These are phyloP conservation scores for cat (Felis catus) DNA, from an alignment of 2,113 vertebrate species.

Conservation along the genomic window F.catus_Fca126_mat1.0 CM031416.1:93527501-93528000, in stretches of 20 bases:
- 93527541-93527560: constrained; percentile 74
- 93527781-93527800: neutral
- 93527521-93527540: constrained; percentile 61
- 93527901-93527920: constrained; percentile 62
- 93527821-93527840: constrained; percentile 38
- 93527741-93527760: constrained; percentile 10
- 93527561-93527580: constrained; percentile 75
- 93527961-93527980: constrained; percentile 68
- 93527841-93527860: constrained; percentile 67
- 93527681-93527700: neutral
- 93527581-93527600: constrained; percentile 66
- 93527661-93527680: neutral
- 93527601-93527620: constrained; percentile 60
- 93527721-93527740: neutral
- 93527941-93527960: constrained; percentile 56
- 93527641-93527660: neutral
- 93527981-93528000: constrained; percentile 79
- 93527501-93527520: constrained; percentile 67
- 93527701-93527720: neutral
- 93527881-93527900: constrained; percentile 67
- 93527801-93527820: constrained; percentile 53
- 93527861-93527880: constrained; percentile 49
- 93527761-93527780: neutral
- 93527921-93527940: constrained; percentile 71
- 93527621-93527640: constrained; percentile 23